Evolutionary conservation across 2,113 vertebrate species (phyloP), one percentile per base, ranked within the genome.

Genomic region (Proteles cristata): DNA sequence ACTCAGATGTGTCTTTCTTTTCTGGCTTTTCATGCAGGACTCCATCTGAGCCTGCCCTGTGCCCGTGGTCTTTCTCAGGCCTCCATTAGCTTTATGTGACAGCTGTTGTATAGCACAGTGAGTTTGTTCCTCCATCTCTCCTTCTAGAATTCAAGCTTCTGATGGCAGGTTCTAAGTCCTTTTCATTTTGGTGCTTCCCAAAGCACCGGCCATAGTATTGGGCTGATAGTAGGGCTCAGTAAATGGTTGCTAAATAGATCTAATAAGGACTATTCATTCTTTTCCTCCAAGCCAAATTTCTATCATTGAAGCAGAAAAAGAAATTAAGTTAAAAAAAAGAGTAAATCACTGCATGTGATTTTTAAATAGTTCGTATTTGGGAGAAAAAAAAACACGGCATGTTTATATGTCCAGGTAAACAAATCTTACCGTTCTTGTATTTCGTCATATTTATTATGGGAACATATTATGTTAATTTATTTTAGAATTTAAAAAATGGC

Each of bases 291-390:
- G 26, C 80, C 50, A 74, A 6, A 33, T 68, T 77, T 89, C 7
- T 73, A 1, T 71, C 21, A 66, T n/a, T n/a, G 33, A 58, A 61
- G 86, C 12, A 61, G 86, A 79, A 76, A 65, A 65, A 25, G 12
- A 65, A 79, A 84, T 50, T 1, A 10, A 31, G 61, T 33, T 58
- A 69, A 23, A 45, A 89, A 68, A 53, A 53, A 14, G 76, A 69
- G 12, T 9, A 88, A 80, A n/a, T 50, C 50, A 50, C 50, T 50
- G 4, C 50, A 7, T 77, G 23, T 88, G n/a, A 45, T 39, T 92
- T 96, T 85, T 43, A 93, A 84, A 48, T 17, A 84, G 43, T 69
- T 95, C 17, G 1, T 21, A 33, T 43, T 58, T 80, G 50, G 11
- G 31, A 6, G 2, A 26, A 76, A 48, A 35, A 28, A 61, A 21